Conservation (phyloP, 2,888 invertebrate species). For the Mylabris sibirica region DNA sequence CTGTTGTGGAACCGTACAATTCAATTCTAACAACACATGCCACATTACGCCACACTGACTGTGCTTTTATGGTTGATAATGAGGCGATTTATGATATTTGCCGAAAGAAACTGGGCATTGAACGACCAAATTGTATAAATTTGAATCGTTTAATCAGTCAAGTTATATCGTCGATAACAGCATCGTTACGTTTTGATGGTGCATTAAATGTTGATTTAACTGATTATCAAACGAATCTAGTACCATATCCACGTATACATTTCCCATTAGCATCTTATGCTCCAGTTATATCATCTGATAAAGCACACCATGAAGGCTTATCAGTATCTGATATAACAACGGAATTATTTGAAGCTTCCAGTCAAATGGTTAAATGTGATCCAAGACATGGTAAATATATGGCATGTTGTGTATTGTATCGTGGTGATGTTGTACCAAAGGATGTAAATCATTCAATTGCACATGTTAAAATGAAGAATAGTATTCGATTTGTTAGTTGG, state of each 20-base stretch:
- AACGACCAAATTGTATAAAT: constrained; percentile 13
- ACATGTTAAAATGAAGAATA: constrained; percentile 92
- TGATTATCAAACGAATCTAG: constrained; percentile 92
- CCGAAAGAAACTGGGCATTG: no score
- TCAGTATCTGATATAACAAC: constrained; percentile 93
- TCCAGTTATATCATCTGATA: constrained; percentile 91
- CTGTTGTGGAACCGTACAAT: constrained; percentile 89
- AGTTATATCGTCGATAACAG: constrained; percentile 92
- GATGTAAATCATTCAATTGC: constrained; percentile 93
- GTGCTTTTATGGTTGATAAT: constrained; percentile 94
- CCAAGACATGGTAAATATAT: constrained; percentile 90
- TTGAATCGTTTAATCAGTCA: constrained; percentile 27
- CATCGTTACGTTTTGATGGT: constrained; percentile 90
- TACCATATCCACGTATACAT: constrained; percentile 94
- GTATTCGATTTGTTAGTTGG: constrained; percentile 91
- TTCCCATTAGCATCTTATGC: constrained; percentile 93
- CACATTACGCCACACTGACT: constrained; percentile 85
- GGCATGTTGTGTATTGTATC: constrained; percentile 94
- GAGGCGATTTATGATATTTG: constrained; percentile 85
- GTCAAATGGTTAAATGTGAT: constrained; percentile 94
- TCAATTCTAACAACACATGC: constrained; percentile 93
- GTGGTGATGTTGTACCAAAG: constrained; percentile 63
- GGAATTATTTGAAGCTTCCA: constrained; percentile 93
- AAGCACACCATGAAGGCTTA: constrained; percentile 91
- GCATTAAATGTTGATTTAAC: constrained; percentile 93